phyloP scores from a whole-genome alignment of 1,140 invertebrate species.

The Drosophila bocki region DNA sequence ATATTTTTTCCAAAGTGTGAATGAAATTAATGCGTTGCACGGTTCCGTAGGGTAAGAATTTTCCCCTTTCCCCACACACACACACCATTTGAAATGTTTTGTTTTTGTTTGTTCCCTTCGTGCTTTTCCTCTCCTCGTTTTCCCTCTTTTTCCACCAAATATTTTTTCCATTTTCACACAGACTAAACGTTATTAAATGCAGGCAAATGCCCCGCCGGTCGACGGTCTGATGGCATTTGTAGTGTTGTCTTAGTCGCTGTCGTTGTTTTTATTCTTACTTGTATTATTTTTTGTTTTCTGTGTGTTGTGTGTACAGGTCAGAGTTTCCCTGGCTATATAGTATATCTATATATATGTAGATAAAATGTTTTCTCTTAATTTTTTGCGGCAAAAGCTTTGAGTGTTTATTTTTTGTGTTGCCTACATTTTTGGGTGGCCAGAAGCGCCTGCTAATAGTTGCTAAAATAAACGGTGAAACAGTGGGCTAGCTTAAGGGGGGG shows the following conservation, averaged over 20 bases:
- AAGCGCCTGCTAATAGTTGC: constrained; percentile 33
- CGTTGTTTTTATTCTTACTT: constrained; percentile 31
- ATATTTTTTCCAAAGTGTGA: constrained; percentile 77
- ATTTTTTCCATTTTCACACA: constrained; percentile 58
- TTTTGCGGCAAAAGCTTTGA: constrained; percentile 52
- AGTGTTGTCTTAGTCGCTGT: constrained; percentile 53
- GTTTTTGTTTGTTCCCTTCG: constrained; percentile 52
- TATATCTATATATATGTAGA: constrained; percentile 13
- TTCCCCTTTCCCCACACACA: constrained; percentile 54
- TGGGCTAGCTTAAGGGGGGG: constrained; percentile 8
- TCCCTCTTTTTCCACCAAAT: constrained; percentile 15
- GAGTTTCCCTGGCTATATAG: constrained; percentile 14
- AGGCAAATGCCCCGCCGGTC: constrained; percentile 62
- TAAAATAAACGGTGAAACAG: constrained; percentile 28
- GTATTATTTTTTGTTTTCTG: neutral
- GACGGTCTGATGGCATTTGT: constrained; percentile 60
- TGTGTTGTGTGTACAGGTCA: constrained; percentile 47
- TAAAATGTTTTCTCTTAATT: constrained; percentile 42
- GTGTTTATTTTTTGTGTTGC: constrained; percentile 72
- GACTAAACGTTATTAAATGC: constrained; percentile 82
- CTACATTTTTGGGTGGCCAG: constrained; percentile 59
- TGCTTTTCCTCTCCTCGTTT: constrained; percentile 15
- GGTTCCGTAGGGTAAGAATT: constrained; percentile 60
- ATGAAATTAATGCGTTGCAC: constrained; percentile 81
- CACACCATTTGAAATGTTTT: constrained; percentile 70